These are phyloP conservation scores for Festucalex cinctus DNA, from an alignment of 2,113 vertebrate genomes.

Conservation along the genomic window DNA sequence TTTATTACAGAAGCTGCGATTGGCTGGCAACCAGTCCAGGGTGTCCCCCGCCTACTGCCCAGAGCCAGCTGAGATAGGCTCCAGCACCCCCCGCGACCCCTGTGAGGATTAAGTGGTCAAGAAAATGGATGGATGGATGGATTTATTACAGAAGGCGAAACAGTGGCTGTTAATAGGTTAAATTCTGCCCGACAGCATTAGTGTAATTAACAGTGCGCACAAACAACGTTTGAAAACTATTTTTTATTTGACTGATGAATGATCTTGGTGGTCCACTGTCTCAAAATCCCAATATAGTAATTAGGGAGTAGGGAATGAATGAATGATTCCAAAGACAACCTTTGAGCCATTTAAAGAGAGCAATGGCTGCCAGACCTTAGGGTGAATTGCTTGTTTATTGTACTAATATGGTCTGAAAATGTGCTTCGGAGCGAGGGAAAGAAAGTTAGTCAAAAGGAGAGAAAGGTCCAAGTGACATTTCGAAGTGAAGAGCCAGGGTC, in stretches of 20 bases:
- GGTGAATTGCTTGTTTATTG: neutral
- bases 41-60: no score
- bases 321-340: neutral
- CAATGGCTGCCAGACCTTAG: conserved; percentile 10
- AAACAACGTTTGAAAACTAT: neutral
- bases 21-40: no score
- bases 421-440: neutral
- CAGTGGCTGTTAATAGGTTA: no score
- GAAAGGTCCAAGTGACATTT: neutral
- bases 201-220: neutral
- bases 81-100: no score
- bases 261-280: neutral
- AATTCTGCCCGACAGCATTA: neutral
- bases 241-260: neutral
- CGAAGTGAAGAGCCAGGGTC: conserved; percentile 20
- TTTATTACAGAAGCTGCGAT: no score
- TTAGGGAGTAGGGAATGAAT: neutral
- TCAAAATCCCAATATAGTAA: neutral
- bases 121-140: no score
- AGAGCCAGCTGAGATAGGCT: no score
- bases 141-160: no score
- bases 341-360: conserved; percentile 16
- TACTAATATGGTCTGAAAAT: neutral
- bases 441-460: conserved; percentile 2
- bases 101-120: no score